Conservation (phyloP, 2,888 invertebrate species). For the Emesis castigata region DNA sequence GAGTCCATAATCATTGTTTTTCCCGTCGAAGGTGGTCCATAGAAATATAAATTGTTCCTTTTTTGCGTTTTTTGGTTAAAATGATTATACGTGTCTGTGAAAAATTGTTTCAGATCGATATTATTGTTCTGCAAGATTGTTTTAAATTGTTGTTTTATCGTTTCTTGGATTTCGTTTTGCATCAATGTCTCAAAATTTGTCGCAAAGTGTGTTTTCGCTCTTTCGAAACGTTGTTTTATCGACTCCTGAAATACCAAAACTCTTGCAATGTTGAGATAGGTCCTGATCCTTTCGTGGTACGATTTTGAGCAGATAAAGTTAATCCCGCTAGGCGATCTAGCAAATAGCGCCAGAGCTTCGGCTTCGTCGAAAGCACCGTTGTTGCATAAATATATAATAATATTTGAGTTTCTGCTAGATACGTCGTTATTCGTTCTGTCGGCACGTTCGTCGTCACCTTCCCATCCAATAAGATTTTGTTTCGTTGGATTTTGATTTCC, state of each 20-base stretch:
- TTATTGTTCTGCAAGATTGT: slow-evolving; percentile 9
- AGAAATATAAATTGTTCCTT: slow-evolving; percentile 37
- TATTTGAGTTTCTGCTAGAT: background rate
- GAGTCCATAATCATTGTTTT: slow-evolving; percentile 28
- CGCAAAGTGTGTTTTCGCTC: slow-evolving; percentile 15
- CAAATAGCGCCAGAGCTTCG: background rate
- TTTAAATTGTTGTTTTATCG: slow-evolving; percentile 2
- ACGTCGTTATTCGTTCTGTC: background rate
- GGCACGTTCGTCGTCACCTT: background rate
- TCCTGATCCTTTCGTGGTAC: background rate
- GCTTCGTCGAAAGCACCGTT: background rate
- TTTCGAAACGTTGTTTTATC: slow-evolving; percentile 22
- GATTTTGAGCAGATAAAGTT: slow-evolving; percentile 4
- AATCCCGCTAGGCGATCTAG: background rate
- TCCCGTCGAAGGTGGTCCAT: slow-evolving; percentile 13
- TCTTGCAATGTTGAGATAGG: background rate
- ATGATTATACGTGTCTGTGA: background rate
- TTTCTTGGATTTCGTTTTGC: background rate
- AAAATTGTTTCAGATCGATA: slow-evolving; percentile 4
- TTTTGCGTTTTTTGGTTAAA: slow-evolving; percentile 19
- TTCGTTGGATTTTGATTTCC: background rate
- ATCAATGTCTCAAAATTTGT: background rate
- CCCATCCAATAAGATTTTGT: slow-evolving; percentile 3
- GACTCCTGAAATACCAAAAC: slow-evolving; percentile 9
- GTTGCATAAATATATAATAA: background rate